Evolutionary conservation across 2,113 vertebrate genomes (phyloP).

Genomic region (Prionailurus bengalensis): DNA sequence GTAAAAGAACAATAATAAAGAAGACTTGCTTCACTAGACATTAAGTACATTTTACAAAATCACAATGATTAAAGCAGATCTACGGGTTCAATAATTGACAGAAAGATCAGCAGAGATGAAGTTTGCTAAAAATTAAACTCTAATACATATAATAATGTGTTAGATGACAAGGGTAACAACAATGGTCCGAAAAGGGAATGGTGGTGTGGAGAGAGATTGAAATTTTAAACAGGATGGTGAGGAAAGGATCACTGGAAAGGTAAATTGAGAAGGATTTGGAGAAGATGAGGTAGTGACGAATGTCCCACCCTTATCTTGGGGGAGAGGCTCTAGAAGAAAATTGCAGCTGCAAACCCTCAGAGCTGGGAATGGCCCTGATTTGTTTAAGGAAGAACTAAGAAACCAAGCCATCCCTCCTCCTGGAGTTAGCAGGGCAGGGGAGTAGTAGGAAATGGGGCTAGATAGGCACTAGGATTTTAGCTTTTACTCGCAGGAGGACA

Average conservation of each 20-base stretch:
- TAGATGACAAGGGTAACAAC: not conserved
- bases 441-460: not conserved
- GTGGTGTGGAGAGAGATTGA: accelerated
- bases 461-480: not conserved
- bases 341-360: not conserved
- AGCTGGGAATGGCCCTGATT: too few species aligned
- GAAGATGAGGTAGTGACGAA: not conserved
- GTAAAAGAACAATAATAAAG: constrained; percentile 21
- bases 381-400: not conserved
- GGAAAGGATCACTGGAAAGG: not conserved
- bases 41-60: constrained; percentile 49
- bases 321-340: not conserved
- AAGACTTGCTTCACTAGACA: constrained; percentile 1
- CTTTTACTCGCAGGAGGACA: not conserved
- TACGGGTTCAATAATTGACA: not conserved
- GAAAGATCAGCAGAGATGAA: not conserved
- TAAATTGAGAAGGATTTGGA: not conserved
- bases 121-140: not conserved
- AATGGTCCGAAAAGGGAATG: not conserved
- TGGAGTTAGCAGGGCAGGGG: accelerated
- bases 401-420: not conserved
- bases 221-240: not conserved
- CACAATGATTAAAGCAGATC: not conserved
- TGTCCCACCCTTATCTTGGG: accelerated
- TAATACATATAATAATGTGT: not conserved